Base-by-base conservation (phyloP, 1,140 invertebrate species). In the Ditylenchus dipsaci region DNA sequence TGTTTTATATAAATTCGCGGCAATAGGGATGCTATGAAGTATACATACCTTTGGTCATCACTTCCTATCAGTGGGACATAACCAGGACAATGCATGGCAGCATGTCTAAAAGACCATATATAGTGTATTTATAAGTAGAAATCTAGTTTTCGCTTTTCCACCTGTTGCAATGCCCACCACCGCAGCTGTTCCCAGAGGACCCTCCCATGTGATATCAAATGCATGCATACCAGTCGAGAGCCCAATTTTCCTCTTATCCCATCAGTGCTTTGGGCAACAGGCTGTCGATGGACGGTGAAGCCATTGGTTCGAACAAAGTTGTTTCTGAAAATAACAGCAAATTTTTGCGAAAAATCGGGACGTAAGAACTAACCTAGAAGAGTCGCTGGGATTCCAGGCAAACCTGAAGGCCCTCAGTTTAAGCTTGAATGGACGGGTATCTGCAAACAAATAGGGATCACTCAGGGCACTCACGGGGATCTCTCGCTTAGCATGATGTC, bases 181-280 rank as follows among this genome's bases (percentile, higher is more conserved):
- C 43, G 92, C 92, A 9, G 95, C 92, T 17, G 92, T 95, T 1
- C 92, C 95, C 42, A 98, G 85, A 0, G 95, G 95, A 23, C 95
- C 95, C 88, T 97, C 93, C 95, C 95, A 98, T 83, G 95, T 93
- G 0, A 98, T 90, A 86, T 97, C 93, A 93, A 94, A 97, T 1
- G 92, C 91, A 86, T 98, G 95, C 73, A 94, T 88, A 7, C 95
- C 95, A 81, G 89, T 88, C 72, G 89, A 86, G 82, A 97, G 97
- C 0, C 95, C 91, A 74, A 65, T 47, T 60, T 68, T 82, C 42
- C 79, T 72, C 33, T 63, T 19, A 93, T 91, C 33, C 91, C 93
- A 86, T 98, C 95, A 64, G 95, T 97, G 86, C 92, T 96, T 86
- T 97, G 95, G 30, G 95, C 95, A 29, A 97, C 91, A 38, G 95